A percentile compares a stretch with the other conserved stretches of the same genome.
Conservation (phyloP, 1,140 invertebrate genomes). For the Pseudachorutes palmiensis region DNA sequence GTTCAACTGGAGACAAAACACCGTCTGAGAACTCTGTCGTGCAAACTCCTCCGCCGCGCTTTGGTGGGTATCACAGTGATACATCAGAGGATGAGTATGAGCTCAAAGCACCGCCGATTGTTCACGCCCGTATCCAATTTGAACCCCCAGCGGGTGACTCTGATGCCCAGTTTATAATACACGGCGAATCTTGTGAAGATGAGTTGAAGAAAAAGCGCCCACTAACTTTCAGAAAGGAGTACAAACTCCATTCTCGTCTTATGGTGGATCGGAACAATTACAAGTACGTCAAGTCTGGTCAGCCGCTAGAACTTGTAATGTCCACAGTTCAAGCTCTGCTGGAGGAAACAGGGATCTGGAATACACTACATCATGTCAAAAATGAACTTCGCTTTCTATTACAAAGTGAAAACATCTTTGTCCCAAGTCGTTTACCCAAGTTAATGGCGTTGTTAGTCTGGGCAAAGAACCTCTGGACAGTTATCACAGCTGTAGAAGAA, state of each 20-base stretch:
- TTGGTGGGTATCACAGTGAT: no score
- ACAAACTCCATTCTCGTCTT: not conserved
- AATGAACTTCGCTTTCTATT: not conserved
- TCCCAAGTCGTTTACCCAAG: not conserved
- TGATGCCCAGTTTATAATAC: not conserved
- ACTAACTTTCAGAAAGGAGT: not conserved
- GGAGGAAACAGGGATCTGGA: not conserved
- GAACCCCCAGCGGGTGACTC: not conserved
- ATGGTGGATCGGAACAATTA: not conserved
- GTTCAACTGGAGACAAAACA: not conserved
- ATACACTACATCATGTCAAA: not conserved
- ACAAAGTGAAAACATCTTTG: not conserved
- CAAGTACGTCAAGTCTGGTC: not conserved
- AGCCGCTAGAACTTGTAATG: not conserved
- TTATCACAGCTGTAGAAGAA: not conserved
- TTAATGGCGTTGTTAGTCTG: not conserved
- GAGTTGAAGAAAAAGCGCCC: not conserved
- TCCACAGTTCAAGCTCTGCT: not conserved
- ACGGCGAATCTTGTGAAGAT: not conserved
- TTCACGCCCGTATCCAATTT: not conserved
- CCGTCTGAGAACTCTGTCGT: no score
- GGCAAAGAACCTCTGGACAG: not conserved
- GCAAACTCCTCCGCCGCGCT: no score
- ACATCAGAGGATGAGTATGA: slow-evolving; percentile 7
- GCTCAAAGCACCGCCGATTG: not conserved